These are phyloP conservation scores for Thalassaphorura encarpata DNA, from an alignment of 1,140 invertebrate species.

Conservation along the genomic window DNA sequence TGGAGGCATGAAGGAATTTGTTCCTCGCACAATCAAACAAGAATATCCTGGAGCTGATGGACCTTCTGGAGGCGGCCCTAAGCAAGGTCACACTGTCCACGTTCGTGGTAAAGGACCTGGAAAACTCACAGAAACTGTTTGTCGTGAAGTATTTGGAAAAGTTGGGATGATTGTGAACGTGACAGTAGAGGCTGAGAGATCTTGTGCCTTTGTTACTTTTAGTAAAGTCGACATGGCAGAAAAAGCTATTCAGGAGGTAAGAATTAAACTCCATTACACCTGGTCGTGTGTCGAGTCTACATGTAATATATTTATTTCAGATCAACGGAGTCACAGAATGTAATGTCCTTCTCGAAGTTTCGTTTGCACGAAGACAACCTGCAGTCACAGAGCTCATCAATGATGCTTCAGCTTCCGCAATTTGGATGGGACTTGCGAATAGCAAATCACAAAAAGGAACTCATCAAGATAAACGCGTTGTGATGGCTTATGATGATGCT, in stretches of 20 bases:
- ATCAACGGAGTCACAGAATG: neutral
- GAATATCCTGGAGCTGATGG: neutral
- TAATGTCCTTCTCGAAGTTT: slow-evolving; percentile 56
- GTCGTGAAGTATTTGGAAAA: slow-evolving; percentile 13
- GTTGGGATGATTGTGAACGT: slow-evolving; percentile 24
- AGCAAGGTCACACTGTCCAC: slow-evolving; percentile 74
- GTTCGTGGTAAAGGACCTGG: slow-evolving; percentile 59
- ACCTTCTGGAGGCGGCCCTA: slow-evolving; percentile 49
- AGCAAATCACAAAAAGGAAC: slow-evolving; percentile 71
- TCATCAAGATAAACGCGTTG: slow-evolving; percentile 59
- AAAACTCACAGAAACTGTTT: slow-evolving; percentile 17
- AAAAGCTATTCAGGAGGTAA: slow-evolving; percentile 68
- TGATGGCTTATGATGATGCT: slow-evolving; percentile 52
- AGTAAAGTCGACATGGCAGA: slow-evolving; percentile 77
- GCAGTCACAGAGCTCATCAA: slow-evolving; percentile 60
- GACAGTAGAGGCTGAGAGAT: slow-evolving; percentile 72
- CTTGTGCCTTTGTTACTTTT: slow-evolving; percentile 82
- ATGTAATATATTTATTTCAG: neutral
- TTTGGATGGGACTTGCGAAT: slow-evolving; percentile 70
- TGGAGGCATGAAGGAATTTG: neutral
- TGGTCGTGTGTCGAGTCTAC: neutral
- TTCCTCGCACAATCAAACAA: neutral
- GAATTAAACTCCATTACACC: slow-evolving; percentile 9
- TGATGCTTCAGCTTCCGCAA: slow-evolving; percentile 62
- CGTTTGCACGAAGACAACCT: slow-evolving; percentile 69